Conservation (phyloP, 2,113 vertebrate species). For the Siniperca chuatsi region DNA sequence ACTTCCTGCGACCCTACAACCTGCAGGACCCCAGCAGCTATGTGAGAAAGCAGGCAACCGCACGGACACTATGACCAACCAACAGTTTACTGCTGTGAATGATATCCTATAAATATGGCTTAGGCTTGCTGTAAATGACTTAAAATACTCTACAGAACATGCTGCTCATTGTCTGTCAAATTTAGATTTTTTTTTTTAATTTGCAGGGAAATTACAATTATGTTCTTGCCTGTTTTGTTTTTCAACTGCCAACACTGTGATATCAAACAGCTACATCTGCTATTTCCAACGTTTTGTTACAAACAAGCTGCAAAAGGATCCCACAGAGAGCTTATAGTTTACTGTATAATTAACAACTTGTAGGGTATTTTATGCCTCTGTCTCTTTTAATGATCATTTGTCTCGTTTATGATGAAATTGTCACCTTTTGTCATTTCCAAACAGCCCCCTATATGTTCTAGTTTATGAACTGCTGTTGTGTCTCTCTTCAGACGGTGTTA, state of each 20-base stretch:
- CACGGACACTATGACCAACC: not conserved
- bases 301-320: not conserved
- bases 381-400: not conserved
- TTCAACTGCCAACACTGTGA: not conserved
- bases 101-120: not conserved
- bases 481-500: conserved; percentile 89
- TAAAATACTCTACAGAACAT: not conserved
- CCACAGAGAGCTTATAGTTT: not conserved
- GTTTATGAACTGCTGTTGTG: not conserved
- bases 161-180: too few relatives aligned
- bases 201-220: not conserved
- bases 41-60: conserved; percentile 83
- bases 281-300: not conserved
- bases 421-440: not conserved
- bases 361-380: not conserved
- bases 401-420: not conserved
- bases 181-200: too few relatives aligned
- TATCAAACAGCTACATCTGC: not conserved
- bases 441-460: not conserved
- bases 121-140: not conserved
- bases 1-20: conserved; percentile 96
- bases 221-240: not conserved
- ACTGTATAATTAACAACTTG: not conserved
- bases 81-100: not conserved
- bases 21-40: conserved; percentile 94